These are phyloP conservation scores for Eupeodes luniger DNA, from an alignment of 2,888 invertebrate species.

Conservation along the genomic window DNA sequence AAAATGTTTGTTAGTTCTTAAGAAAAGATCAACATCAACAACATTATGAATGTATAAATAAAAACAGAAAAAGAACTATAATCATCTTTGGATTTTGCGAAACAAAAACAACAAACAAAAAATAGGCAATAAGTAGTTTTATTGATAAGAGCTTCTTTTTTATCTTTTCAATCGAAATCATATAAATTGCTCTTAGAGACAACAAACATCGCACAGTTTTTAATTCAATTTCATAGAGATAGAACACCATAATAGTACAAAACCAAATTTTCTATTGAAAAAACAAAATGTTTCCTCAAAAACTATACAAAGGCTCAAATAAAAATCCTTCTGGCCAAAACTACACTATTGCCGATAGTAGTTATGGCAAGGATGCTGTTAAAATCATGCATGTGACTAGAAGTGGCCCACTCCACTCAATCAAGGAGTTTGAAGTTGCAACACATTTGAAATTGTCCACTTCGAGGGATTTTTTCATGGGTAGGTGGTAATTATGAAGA, in stretches of 20 bases:
- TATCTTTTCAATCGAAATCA: conserved; percentile 45
- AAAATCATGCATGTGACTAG: conserved; percentile 90
- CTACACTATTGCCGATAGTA: conserved; percentile 80
- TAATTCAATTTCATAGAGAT: conserved; percentile 7
- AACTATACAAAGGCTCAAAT: conserved; percentile 32
- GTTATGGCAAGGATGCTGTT: conserved; percentile 89
- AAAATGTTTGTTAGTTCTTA: neutral
- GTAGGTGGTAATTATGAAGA: conserved; percentile 69
- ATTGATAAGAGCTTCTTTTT: conserved; percentile 47
- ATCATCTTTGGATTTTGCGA: neutral
- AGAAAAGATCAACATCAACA: neutral
- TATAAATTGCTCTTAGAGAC: conserved; percentile 55
- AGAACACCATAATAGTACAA: neutral
- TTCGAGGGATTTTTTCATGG: conserved; percentile 89
- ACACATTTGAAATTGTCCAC: conserved; percentile 89
- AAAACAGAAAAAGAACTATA: neutral
- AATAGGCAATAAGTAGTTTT: neutral
- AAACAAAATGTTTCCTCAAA: conserved; percentile 53
- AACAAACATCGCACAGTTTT: conserved; percentile 15
- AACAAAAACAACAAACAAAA: neutral
- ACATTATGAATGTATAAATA: no score
- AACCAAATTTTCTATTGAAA: neutral
- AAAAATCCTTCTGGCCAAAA: conserved; percentile 12
- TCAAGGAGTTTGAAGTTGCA: conserved; percentile 90
- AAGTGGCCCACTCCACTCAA: conserved; percentile 88